Conservation (phyloP, 2,797 vertebrate species). For the Cyprinodon diabolis region DNA sequence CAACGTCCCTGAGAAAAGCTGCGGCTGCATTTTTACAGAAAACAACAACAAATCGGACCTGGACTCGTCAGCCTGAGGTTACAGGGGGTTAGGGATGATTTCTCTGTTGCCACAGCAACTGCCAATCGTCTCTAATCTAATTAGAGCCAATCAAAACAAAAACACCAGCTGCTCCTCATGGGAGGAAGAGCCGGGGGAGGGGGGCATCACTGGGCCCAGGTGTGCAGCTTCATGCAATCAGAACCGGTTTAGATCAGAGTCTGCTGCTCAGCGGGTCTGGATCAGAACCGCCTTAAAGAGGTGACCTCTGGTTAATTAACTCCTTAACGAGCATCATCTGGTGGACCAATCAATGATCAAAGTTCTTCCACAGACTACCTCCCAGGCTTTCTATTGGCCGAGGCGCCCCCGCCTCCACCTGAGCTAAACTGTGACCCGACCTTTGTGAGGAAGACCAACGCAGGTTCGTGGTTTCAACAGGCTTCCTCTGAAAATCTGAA, state of each 20-base stretch:
- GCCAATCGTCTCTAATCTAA: slow-evolving; percentile 38
- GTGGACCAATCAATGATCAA: no score
- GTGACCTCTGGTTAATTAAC: no score
- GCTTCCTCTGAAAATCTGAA: no score
- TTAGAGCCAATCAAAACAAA: slow-evolving; percentile 55
- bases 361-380: no score
- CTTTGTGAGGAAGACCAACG: no score
- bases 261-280: not conserved
- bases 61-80: not conserved
- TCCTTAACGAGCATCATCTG: no score
- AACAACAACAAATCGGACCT: not conserved
- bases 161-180: slow-evolving; percentile 49
- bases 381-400: no score
- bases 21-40: not conserved
- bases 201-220: not conserved
- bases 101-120: not conserved
- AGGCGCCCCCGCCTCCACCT: no score
- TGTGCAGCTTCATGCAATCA: not conserved
- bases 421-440: no score
- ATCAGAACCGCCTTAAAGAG: not conserved
- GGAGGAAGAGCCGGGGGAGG: not conserved
- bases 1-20: no score
- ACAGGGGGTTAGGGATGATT: not conserved
- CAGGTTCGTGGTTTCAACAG: no score
- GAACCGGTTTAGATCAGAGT: not conserved